A percentile compares a stretch with the other conserved stretches of the same genome.
These are phyloP conservation scores for Rhagonycha fulva DNA, from an alignment of 2,888 invertebrate species.

Conservation along the genomic window DNA sequence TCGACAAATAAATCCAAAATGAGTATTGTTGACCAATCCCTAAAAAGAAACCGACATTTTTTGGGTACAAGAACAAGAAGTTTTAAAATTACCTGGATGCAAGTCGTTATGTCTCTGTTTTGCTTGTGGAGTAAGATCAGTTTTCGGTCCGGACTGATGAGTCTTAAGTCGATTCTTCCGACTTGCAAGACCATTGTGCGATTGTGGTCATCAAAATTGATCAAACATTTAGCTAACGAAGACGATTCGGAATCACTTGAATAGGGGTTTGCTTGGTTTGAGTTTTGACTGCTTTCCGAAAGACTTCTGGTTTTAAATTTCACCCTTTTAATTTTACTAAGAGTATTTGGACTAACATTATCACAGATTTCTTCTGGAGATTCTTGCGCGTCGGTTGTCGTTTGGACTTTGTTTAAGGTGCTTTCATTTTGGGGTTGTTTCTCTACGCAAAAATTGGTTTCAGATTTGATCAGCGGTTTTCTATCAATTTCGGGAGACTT, in stretches of 20 bases:
- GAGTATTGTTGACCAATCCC: slow-evolving; percentile 80
- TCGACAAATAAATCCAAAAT: slow-evolving; percentile 93
- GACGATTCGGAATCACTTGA: slow-evolving; percentile 11
- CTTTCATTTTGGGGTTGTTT: background rate
- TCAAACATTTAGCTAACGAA: slow-evolving; percentile 10
- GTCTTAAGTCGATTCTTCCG: slow-evolving; percentile 81
- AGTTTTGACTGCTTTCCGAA: slow-evolving; percentile 13
- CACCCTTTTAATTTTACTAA: slow-evolving; percentile 17
- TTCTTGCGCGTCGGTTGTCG: slow-evolving; percentile 8
- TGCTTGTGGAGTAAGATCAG: slow-evolving; percentile 85
- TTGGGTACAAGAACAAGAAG: background rate
- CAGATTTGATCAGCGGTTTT: slow-evolving; percentile 28
- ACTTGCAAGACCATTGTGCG: slow-evolving; percentile 94
- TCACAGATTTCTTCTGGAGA: slow-evolving; percentile 24
- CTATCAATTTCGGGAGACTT: slow-evolving; percentile 39
- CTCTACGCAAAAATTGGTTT: background rate
- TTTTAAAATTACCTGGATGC: slow-evolving; percentile 66
- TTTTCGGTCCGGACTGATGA: slow-evolving; percentile 93
- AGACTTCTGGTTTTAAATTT: slow-evolving; percentile 25
- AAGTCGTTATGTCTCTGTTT: slow-evolving; percentile 86
- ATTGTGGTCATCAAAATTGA: slow-evolving; percentile 69
- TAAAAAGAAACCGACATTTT: slow-evolving; percentile 42
- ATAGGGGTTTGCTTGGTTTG: slow-evolving; percentile 5
- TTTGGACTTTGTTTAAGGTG: background rate
- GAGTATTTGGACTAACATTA: slow-evolving; percentile 22